Evolutionary conservation across 2,888 invertebrate species (phyloP).

Genomic region (Ophion ventricosus): DNA sequence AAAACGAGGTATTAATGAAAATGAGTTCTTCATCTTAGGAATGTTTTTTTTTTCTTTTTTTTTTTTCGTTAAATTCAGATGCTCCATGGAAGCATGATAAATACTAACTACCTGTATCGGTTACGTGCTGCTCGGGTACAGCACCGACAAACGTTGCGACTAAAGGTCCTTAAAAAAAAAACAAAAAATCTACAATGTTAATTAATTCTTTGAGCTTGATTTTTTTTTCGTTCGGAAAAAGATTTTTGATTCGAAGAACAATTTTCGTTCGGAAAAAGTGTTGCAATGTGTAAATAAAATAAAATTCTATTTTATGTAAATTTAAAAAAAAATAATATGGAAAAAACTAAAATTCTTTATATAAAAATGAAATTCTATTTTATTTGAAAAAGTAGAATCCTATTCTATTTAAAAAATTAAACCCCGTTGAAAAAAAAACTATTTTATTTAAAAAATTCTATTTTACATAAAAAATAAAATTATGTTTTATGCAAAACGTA

Average conservation of each 20-base stretch:
- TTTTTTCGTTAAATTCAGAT: not conserved
- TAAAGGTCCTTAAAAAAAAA: conserved; percentile 74
- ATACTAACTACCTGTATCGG: conserved; percentile 77
- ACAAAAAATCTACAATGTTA: not conserved
- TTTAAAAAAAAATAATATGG: too few relatives aligned
- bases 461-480: not conserved
- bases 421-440: too few relatives aligned
- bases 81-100: conserved; percentile 34
- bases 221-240: not conserved
- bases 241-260: not conserved
- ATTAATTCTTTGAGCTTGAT: not conserved
- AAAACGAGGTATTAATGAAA: conserved; percentile 22
- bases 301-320: not conserved
- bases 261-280: not conserved
- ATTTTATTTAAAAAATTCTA: not conserved
- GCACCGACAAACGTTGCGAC: conserved; percentile 79
- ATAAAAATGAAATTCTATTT: not conserved
- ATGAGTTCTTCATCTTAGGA: not conserved
- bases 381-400: not conserved
- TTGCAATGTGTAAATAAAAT: not conserved
- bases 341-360: too few relatives aligned
- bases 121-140: conserved; percentile 78
- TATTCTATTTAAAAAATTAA: too few relatives aligned
- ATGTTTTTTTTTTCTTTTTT: not conserved
- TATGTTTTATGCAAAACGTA: not conserved